Evolutionary conservation across 1,140 invertebrate species (phyloP), one percentile per base, ranked within the genome.

Genomic region (Frieseomelitta varia): DNA sequence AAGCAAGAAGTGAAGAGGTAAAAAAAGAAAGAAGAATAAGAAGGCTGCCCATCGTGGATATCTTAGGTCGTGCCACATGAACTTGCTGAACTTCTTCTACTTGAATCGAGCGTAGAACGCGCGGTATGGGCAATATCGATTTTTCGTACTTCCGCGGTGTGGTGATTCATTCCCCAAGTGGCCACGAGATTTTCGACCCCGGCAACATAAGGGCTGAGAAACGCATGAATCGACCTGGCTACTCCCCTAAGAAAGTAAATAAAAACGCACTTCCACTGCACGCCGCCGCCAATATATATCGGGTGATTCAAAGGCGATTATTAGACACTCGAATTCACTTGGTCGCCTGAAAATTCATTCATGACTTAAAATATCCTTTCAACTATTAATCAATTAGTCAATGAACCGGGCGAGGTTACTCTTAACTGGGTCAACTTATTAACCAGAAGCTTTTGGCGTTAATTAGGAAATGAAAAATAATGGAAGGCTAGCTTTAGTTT

Each of bases 131-230:
- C 39, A 47, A 47, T 89, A 90, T 90, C 79, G 88, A 90, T 90
- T 87, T 81, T 85, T 55, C 67, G 82, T 84, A 81, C 81, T 88
- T 88, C 85, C 85, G 79, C 53, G 30, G 68, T 53, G 76, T 90
- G 88, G 39, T 47, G 39, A 90, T 90, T 90, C 88, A 90, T 89
- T 85, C 88, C 86, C 79, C 72, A n/a, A 83, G 76, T 77, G 78
- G 81, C 77, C 84, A 78, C 19, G 56, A 76, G 86, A 89, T 88
- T 88, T 81, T 88, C 88, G 79, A 89, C 76, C 87, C 80, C 80
- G n/a, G 56, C 47, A 51, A 30, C 51, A 47, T 51, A 74, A 21
- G 80, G 72, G 75, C 47, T 30, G 58, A n/a, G n/a, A 79, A 79
- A 85, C 74, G 79, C 79, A 82, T 73, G 80, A 80, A 82, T 76